phyloP scores from a whole-genome alignment of 1,140 invertebrate genomes.

The Parasteatoda tepidariorum region DNA sequence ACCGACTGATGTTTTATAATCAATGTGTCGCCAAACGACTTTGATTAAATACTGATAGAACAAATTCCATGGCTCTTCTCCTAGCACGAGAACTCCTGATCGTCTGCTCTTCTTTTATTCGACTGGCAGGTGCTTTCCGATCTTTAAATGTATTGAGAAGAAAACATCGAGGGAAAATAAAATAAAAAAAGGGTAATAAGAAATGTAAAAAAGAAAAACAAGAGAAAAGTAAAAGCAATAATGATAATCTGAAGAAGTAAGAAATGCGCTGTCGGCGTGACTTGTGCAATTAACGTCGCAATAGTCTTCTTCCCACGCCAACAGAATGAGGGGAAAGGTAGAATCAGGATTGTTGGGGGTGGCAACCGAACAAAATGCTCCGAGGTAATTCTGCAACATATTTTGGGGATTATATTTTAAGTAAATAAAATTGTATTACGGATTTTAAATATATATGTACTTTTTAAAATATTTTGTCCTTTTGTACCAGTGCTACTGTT shows the following conservation, averaged over 20 bases:
- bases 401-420: slow-evolving; percentile 3
- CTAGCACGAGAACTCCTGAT: slow-evolving; percentile 21
- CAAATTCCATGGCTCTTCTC: slow-evolving; percentile 22
- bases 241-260: slow-evolving; percentile 60
- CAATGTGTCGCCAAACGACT: slow-evolving; percentile 22
- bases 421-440: no score
- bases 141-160: neutral
- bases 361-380: slow-evolving; percentile 54
- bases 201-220: neutral
- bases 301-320: slow-evolving; percentile 59
- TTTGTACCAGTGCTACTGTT: no score
- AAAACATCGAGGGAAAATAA: slow-evolving; percentile 35
- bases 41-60: slow-evolving; percentile 43
- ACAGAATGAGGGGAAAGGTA: slow-evolving; percentile 15
- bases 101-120: slow-evolving; percentile 35
- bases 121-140: slow-evolving; percentile 26
- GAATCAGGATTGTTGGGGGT: slow-evolving; percentile 49
- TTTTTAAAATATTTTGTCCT: no score
- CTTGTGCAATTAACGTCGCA: slow-evolving; percentile 58
- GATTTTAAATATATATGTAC: no score
- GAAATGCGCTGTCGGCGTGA: slow-evolving; percentile 58
- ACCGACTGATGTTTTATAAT: neutral
- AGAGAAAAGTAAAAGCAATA: slow-evolving; percentile 26
- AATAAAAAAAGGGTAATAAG: slow-evolving; percentile 34
- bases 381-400: slow-evolving; percentile 3